phyloP scores from a whole-genome alignment of 2,888 invertebrate genomes.

The Oligia fasciuncula region DNA sequence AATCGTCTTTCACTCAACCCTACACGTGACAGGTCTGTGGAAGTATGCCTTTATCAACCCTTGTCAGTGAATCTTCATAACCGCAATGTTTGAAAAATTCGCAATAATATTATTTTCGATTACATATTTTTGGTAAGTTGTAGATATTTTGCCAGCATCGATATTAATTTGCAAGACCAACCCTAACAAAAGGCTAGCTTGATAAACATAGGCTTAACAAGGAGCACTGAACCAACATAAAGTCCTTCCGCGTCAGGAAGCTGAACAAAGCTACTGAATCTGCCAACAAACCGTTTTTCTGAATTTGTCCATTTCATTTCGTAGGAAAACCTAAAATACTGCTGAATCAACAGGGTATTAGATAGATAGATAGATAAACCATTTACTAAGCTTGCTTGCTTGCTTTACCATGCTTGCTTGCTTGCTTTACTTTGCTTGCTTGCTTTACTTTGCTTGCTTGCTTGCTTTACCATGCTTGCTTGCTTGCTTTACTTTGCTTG shows the following conservation, averaged over 20 bases:
- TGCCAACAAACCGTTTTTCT: not conserved
- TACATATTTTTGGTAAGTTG: not conserved
- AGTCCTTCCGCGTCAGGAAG: not conserved
- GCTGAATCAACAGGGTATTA: constrained; percentile 7
- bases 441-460: no score
- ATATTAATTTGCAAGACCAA: not conserved
- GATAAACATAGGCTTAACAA: constrained; percentile 12
- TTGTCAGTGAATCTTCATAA: constrained; percentile 39
- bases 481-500: no score
- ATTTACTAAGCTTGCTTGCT: no score
- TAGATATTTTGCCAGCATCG: not conserved
- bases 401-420: no score
- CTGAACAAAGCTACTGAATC: not conserved
- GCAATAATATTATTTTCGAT: constrained; percentile 23
- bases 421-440: no score
- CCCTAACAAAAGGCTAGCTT: not conserved
- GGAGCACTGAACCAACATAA: constrained; percentile 16
- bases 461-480: no score
- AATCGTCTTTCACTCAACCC: constrained; percentile 52
- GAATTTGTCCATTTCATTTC: constrained; percentile 15
- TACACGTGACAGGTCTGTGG: constrained; percentile 30
- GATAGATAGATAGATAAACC: no score
- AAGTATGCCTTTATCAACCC: constrained; percentile 56
- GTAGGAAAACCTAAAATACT: not conserved
- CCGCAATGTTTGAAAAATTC: constrained; percentile 22